Evolutionary conservation across 2,113 vertebrate genomes (phyloP), one percentile per base, ranked within the genome.

Genomic region (Cygnus buccinator): DNA sequence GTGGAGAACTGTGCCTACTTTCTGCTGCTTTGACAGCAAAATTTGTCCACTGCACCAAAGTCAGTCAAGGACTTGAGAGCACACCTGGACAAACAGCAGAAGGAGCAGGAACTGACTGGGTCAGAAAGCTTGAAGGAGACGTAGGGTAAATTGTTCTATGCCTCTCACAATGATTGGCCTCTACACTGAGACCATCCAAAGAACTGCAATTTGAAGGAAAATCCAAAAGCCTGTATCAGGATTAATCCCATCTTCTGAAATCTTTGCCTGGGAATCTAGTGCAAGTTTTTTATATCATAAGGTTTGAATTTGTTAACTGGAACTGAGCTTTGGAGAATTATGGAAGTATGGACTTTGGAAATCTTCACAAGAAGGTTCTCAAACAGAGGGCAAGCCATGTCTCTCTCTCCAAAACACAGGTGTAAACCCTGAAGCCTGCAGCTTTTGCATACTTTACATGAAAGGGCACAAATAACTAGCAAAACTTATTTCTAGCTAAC

Each of bases 1-100:
- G 18, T 10, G 46, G 76, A 57, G 13, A 68, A 50, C 46, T 87
- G 68, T 72, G 66, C 43, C 41, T 37, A 18, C 59, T 33, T 87
- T 92, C 73, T 77, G 41, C 35, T 74, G 46, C 79, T 59, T 72
- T 89, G 62, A 92, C 61, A 75, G 73, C 48, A 82, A 48, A 59
- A 82, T 82, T 89, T 87, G 52, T 75, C 33, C 84, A 44, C 39
- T 78, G 70, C 76, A 84, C 37, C 76, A 84, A 89, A 78, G 87
- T 65, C 88, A 90, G 77, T 88, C 39, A 78, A 73, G 62, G 73
- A 90, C 21, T 3, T 72, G 62, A 84, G 77, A 94, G 44, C 86
- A 52, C 90, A 96, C 89, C 95, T 97, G 95, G 73, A 78, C 92
- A 96, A 97, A 97, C 41, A 89, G 80, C 58, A 94, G 61, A 70